Evolutionary conservation across 2,888 invertebrate genomes (phyloP).

Genomic region (Caradrina kadenii): DNA sequence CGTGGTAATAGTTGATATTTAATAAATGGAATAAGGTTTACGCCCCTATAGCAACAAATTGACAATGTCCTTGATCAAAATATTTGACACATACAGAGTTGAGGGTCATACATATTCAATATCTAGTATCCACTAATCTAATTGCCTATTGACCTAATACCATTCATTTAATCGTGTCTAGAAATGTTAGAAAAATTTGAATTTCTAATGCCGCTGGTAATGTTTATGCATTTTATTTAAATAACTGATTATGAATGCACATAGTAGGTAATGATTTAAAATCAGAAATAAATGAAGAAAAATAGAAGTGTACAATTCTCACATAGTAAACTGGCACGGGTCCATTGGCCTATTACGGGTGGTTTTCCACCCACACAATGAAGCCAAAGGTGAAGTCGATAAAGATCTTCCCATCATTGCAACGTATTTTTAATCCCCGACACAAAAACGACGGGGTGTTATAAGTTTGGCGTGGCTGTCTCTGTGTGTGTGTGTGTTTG

Average conservation of each 20-base stretch:
- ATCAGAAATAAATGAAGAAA: background rate
- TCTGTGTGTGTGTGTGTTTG: too few species aligned
- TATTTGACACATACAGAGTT: background rate
- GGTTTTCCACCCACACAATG: too few species aligned
- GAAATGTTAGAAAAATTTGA: constrained; percentile 18
- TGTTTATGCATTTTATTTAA: constrained; percentile 46
- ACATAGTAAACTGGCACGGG: too few species aligned
- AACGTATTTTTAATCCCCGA: too few species aligned
- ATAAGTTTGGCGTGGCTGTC: too few species aligned
- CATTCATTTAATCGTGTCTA: constrained; percentile 13
- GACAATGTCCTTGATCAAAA: constrained; percentile 8
- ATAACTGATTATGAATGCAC: constrained; percentile 5
- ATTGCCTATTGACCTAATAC: constrained; percentile 28
- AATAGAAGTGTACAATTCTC: background rate
- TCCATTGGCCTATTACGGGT: too few species aligned
- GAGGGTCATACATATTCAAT: constrained; percentile 50
- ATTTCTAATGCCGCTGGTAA: constrained; percentile 17
- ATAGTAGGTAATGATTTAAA: background rate
- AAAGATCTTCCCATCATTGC: too few species aligned
- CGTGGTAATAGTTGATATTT: too few species aligned
- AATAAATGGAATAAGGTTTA: constrained; percentile 4
- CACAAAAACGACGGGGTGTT: too few species aligned
- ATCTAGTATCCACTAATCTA: constrained; percentile 7
- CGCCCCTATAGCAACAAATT: constrained; percentile 32
- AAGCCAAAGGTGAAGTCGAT: too few species aligned